A percentile compares a stretch with the other conserved stretches of the same genome.
Conservation (phyloP, 2,797 vertebrate genomes). For the Aeoliscus strigatus region DNA sequence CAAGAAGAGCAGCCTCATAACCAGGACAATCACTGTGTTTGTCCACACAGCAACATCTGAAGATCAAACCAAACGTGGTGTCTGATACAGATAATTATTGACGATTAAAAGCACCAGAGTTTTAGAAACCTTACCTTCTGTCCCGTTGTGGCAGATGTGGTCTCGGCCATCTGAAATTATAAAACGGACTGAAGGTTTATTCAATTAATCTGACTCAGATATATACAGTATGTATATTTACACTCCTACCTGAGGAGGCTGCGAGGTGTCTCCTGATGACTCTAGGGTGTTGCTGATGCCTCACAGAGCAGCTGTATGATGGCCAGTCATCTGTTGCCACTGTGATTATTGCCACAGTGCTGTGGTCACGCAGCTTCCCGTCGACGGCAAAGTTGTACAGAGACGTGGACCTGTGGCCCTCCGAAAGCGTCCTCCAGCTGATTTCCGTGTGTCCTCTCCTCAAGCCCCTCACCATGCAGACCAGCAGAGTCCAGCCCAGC, state of each 20-base stretch:
- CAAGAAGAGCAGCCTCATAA: constrained; percentile 67
- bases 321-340: constrained; percentile 68
- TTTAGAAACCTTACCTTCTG: constrained; percentile 36
- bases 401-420: constrained; percentile 7
- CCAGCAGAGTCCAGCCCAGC: constrained; percentile 69
- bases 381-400: constrained; percentile 36
- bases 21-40: constrained; percentile 48
- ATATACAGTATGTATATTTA: too few relatives aligned
- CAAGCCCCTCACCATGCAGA: constrained; percentile 73
- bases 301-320: constrained; percentile 70
- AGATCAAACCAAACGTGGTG: constrained; percentile 15
- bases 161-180: constrained; percentile 32
- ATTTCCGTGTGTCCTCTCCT: constrained; percentile 63
- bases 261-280: constrained; percentile 28
- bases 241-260: constrained; percentile 40
- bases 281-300: constrained; percentile 42
- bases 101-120: background rate
- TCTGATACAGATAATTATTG: background rate
- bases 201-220: too few relatives aligned
- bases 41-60: constrained; percentile 59
- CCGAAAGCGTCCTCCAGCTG: constrained; percentile 63
- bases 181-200: constrained; percentile 3
- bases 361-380: constrained; percentile 35
- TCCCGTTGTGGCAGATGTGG: constrained; percentile 22
- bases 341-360: constrained; percentile 55